Evolutionary conservation across 2,797 vertebrate species (phyloP).

Genomic region (Sebastes oblongus): DNA sequence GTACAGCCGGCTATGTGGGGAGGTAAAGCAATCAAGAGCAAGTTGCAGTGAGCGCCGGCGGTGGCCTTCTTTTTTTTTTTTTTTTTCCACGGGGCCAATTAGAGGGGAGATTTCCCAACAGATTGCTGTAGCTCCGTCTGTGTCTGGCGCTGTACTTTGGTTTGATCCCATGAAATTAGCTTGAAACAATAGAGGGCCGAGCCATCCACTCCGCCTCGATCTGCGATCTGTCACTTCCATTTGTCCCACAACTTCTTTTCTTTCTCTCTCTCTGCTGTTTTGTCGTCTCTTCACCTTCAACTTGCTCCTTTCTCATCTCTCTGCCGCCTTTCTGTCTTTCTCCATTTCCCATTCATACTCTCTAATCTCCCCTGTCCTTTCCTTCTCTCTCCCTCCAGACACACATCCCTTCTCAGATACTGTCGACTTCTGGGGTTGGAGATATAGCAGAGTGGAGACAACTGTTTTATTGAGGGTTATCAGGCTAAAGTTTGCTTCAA

Average conservation of each 20-base stretch:
- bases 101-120: conserved; percentile 74
- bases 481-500: not conserved
- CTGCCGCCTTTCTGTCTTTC: not conserved
- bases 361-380: not conserved
- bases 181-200: conserved; percentile 70
- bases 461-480: not conserved
- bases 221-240: conserved; percentile 37
- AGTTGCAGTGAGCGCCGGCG: conserved; percentile 27
- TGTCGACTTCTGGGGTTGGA: not conserved
- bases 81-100: conserved; percentile 61
- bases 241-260: conserved; percentile 7
- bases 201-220: conserved; percentile 38
- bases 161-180: conserved; percentile 78
- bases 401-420: not conserved
- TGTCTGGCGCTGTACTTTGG: conserved; percentile 70
- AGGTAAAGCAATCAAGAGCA: conserved; percentile 57
- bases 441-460: not conserved
- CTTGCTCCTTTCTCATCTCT: not conserved
- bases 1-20: conserved; percentile 19
- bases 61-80: conserved; percentile 47
- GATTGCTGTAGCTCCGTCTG: conserved; percentile 68
- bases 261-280: not conserved
- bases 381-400: not conserved
- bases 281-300: not conserved
- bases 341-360: not conserved